Evolutionary conservation across 1,140 invertebrate species (phyloP).

Genomic region (Bombus cullumanus): DNA sequence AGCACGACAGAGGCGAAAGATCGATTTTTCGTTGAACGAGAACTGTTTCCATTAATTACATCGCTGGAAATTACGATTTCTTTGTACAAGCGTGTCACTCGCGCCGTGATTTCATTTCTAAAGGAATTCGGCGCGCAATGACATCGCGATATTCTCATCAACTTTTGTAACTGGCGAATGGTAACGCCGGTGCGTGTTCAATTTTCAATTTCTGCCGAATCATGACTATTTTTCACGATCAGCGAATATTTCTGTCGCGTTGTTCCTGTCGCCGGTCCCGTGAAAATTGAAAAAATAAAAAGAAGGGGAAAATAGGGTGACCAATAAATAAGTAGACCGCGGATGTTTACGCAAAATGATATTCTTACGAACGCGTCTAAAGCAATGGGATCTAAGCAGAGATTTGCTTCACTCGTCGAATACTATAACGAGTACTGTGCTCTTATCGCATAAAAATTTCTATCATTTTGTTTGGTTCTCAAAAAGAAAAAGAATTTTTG

Average conservation of each 20-base stretch:
- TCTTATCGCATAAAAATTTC: too few relatives aligned
- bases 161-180: neutral
- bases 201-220: constrained; percentile 28
- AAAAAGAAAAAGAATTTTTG: too few relatives aligned
- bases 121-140: constrained; percentile 6
- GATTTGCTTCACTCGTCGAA: neutral
- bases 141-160: neutral
- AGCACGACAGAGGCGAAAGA: neutral
- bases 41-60: neutral
- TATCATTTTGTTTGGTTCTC: too few relatives aligned
- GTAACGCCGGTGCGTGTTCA: neutral
- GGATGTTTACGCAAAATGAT: neutral
- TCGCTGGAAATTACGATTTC: neutral
- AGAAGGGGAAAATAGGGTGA: neutral
- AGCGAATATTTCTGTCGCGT: constrained; percentile 31
- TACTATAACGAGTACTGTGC: too few relatives aligned
- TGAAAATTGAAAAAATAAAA: neutral
- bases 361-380: neutral
- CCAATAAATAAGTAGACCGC: neutral
- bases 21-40: neutral
- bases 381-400: too few relatives aligned
- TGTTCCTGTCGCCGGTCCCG: neutral
- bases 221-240: constrained; percentile 22
- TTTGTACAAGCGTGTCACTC: neutral
- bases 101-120: neutral